These are phyloP conservation scores for Riparia riparia DNA, from an alignment of 2,113 vertebrate genomes.

Conservation along the genomic window DNA sequence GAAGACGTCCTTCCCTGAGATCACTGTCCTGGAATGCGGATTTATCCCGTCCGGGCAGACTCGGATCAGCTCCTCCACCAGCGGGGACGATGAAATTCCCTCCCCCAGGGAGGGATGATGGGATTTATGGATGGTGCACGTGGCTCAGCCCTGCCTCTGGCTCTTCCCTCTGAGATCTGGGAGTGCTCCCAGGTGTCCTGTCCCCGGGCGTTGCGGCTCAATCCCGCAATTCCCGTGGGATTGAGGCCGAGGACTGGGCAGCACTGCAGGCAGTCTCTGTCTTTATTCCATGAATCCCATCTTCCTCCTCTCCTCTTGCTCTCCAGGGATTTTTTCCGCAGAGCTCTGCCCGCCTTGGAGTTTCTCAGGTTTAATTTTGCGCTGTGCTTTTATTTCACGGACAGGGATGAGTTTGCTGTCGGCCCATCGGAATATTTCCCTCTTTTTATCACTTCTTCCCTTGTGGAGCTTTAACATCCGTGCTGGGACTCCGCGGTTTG, in stretches of 20 bases:
- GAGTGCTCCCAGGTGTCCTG: background rate
- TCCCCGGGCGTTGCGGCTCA: background rate
- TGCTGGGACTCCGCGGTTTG: too few species aligned
- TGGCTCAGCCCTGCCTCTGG: background rate
- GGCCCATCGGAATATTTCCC: too few species aligned
- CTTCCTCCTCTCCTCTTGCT: too few species aligned
- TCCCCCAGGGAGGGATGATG: background rate
- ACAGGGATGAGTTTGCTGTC: too few species aligned
- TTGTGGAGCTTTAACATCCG: too few species aligned
- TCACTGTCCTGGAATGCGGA: background rate
- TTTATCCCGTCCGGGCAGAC: background rate
- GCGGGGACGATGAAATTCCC: background rate
- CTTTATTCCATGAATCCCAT: background rate
- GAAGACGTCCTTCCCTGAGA: background rate
- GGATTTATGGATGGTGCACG: background rate
- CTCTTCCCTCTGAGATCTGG: background rate
- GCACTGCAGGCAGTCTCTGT: background rate
- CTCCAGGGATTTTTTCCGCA: too few species aligned
- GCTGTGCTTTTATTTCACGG: too few species aligned
- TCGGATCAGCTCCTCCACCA: background rate
- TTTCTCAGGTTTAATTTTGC: too few species aligned
- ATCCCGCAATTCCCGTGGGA: background rate
- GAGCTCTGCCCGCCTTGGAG: too few species aligned
- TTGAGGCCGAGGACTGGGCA: background rate
- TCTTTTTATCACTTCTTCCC: too few species aligned